These are phyloP conservation scores for Exocentrus adspersus DNA, from an alignment of 2,888 invertebrate species.

Conservation along the genomic window DNA sequence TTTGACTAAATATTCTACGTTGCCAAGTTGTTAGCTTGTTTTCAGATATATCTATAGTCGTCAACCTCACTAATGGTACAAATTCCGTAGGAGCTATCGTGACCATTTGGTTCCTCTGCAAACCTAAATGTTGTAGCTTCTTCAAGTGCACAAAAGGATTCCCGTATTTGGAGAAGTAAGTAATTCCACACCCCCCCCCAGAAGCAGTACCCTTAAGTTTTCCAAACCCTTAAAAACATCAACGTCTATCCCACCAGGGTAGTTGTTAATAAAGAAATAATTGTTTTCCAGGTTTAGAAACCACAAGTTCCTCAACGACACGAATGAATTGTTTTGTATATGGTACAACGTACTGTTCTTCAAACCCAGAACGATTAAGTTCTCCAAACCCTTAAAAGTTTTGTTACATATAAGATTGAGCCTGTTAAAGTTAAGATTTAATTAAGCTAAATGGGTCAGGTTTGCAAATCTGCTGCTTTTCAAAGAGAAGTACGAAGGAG, in stretches of 20 bases:
- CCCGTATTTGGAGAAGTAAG: slow-evolving; percentile 60
- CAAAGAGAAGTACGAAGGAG: slow-evolving; percentile 66
- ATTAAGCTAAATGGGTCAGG: slow-evolving; percentile 63
- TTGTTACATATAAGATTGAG: slow-evolving; percentile 66
- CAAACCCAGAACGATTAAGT: slow-evolving; percentile 65
- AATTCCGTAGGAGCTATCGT: slow-evolving; percentile 64
- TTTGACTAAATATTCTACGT: slow-evolving; percentile 64
- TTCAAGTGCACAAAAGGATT: slow-evolving; percentile 67
- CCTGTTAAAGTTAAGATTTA: slow-evolving; percentile 68
- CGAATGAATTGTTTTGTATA: slow-evolving; percentile 66
- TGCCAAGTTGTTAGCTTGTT: slow-evolving; percentile 69
- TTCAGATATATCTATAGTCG: slow-evolving; percentile 66
- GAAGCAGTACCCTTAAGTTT: slow-evolving; percentile 64
- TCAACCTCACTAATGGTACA: slow-evolving; percentile 62
- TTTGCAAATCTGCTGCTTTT: slow-evolving; percentile 65
- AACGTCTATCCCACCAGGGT: slow-evolving; percentile 38
- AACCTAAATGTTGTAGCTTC: slow-evolving; percentile 65
- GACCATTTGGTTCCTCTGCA: slow-evolving; percentile 66
- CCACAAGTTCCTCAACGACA: slow-evolving; percentile 62
- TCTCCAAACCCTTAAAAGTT: slow-evolving; percentile 66
- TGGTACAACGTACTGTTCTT: slow-evolving; percentile 67
- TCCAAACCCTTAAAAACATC: slow-evolving; percentile 66
- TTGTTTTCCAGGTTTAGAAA: slow-evolving; percentile 69
- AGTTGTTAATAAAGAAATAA: slow-evolving; percentile 58
- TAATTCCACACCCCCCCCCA: slow-evolving; percentile 68